These are phyloP conservation scores for Pandemis heparana DNA, from an alignment of 2,888 invertebrate genomes.

Conservation along the genomic window DNA sequence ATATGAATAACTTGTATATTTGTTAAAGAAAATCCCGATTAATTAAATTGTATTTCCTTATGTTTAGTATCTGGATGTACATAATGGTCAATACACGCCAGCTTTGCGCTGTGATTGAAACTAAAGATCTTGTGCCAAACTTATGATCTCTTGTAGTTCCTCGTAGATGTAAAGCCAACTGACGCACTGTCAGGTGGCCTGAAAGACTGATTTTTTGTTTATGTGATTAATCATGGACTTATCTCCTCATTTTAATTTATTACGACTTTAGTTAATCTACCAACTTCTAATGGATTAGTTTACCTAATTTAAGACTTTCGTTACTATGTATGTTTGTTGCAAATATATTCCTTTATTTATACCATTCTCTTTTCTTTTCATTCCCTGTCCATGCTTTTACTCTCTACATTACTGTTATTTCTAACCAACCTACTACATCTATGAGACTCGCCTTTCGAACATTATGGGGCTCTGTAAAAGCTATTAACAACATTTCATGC, in stretches of 20 bases:
- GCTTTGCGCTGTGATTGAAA: conserved; percentile 38
- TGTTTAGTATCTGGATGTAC: conserved; percentile 36
- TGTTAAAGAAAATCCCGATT: conserved; percentile 30
- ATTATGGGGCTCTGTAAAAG: conserved; percentile 76
- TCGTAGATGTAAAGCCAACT: conserved; percentile 65
- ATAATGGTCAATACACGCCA: conserved; percentile 28
- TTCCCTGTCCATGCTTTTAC: conserved; percentile 81
- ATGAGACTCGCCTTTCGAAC: conserved; percentile 70
- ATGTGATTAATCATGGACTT: conserved; percentile 69
- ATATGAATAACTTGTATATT: conserved; percentile 37
- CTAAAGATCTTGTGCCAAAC: conserved; percentile 55
- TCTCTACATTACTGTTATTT: conserved; percentile 61
- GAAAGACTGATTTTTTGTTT: conserved; percentile 72
- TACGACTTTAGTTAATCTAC: conserved; percentile 58
- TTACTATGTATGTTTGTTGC: conserved; percentile 83
- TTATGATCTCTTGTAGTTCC: conserved; percentile 79
- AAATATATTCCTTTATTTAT: conserved; percentile 85
- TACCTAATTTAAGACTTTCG: conserved; percentile 79
- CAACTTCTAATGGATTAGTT: conserved; percentile 58
- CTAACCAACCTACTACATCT: conserved; percentile 72
- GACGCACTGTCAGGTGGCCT: conserved; percentile 56
- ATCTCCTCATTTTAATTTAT: conserved; percentile 72
- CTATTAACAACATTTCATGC: conserved; percentile 74
- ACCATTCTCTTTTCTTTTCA: conserved; percentile 84
- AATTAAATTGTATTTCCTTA: conserved; percentile 31